These are phyloP conservation scores for Cyclina sinensis DNA, from an alignment of 1,140 invertebrate genomes.

Conservation along the genomic window DNA sequence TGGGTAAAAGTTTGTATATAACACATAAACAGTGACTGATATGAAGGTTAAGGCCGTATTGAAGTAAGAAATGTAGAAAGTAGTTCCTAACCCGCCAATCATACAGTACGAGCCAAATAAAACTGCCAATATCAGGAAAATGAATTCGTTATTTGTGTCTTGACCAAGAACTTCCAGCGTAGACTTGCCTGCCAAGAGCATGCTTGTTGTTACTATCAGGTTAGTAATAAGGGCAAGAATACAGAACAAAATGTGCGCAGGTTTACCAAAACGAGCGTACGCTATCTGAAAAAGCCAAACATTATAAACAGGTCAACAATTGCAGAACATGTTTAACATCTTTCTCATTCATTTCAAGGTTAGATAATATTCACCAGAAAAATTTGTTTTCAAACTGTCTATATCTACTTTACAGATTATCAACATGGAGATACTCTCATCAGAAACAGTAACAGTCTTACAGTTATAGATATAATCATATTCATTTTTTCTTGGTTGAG, in stretches of 20 bases:
- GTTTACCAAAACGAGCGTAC: slow-evolving; percentile 83
- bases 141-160: slow-evolving; percentile 79
- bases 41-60: slow-evolving; percentile 85
- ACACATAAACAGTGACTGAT: slow-evolving; percentile 76
- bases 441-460: no score
- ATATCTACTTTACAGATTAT: no score
- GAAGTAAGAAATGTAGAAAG: slow-evolving; percentile 87
- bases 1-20: slow-evolving; percentile 69
- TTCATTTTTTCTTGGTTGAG: no score
- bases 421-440: no score
- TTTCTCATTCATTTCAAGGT: no score
- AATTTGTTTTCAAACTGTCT: no score
- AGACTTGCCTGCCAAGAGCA: slow-evolving; percentile 77
- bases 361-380: no score
- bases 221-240: slow-evolving; percentile 84
- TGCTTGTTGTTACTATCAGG: slow-evolving; percentile 80
- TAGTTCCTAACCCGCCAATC: slow-evolving; percentile 86
- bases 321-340: no score
- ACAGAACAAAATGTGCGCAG: slow-evolving; percentile 84
- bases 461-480: no score
- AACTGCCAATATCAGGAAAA: slow-evolving; percentile 77
- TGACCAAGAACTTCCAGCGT: slow-evolving; percentile 75
- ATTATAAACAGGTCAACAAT: no score
- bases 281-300: slow-evolving; percentile 80
- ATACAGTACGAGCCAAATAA: slow-evolving; percentile 85